A percentile compares a stretch with the other conserved stretches of the same genome.
phyloP scores from a whole-genome alignment of 2,113 vertebrate genomes.

The Cochlearius cochlearius region DNA sequence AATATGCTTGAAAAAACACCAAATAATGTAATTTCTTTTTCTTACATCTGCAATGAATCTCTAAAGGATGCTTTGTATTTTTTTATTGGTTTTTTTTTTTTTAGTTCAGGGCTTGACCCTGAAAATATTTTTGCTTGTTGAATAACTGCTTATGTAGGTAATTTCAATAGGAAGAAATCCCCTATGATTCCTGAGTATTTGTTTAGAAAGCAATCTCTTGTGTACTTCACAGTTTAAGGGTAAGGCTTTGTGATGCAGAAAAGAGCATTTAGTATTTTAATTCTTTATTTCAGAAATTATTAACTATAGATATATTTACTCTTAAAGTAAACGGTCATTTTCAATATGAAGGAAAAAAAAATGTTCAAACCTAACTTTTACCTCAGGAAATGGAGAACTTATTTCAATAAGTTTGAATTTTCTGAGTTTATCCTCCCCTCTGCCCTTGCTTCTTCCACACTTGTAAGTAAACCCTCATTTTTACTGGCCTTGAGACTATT shows the following conservation, averaged over 20 bases:
- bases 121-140: not conserved
- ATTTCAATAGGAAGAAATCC: not conserved
- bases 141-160: not conserved
- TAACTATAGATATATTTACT: not conserved
- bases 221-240: not conserved
- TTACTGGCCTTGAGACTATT: not conserved
- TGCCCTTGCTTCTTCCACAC: not conserved
- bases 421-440: not conserved
- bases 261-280: not conserved
- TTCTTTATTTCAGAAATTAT: not conserved
- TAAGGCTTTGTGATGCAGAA: not conserved
- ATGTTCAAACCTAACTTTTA: not conserved
- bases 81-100: not conserved
- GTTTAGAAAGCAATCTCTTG: not conserved
- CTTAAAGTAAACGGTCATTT: not conserved
- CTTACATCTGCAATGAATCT: not conserved
- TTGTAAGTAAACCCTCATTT: not conserved
- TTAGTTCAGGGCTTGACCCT: not conserved
- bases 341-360: not conserved
- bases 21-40: not conserved
- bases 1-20: not conserved
- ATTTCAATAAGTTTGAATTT: not conserved
- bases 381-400: not conserved
- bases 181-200: not conserved
- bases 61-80: not conserved